Conservation (phyloP, 2,113 vertebrate genomes). For the Gymnocephalus cernua region DNA sequence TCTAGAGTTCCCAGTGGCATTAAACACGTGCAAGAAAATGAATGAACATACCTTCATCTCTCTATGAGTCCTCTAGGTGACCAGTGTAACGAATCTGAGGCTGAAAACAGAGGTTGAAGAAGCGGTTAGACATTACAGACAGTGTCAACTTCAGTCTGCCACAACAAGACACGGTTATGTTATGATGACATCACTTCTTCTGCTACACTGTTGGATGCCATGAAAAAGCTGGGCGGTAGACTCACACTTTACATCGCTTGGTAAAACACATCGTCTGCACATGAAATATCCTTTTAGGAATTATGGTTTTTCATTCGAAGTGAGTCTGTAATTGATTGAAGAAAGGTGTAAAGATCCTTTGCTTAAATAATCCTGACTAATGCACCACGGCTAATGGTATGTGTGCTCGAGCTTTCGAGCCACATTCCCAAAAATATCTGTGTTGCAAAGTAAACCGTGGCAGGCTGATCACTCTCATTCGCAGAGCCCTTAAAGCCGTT, state of each 20-base stretch:
- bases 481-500: conserved; percentile 66
- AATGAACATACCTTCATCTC: conserved; percentile 85
- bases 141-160: conserved; percentile 58
- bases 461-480: conserved; percentile 61
- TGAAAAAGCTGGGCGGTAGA: conserved; percentile 43
- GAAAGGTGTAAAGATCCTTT: background rate
- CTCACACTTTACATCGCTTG: conserved; percentile 33
- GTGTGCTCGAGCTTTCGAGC: conserved; percentile 15
- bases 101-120: conserved; percentile 69
- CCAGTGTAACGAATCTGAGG: conserved; percentile 69
- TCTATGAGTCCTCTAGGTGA: conserved; percentile 76
- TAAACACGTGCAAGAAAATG: conserved; percentile 15
- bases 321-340: background rate
- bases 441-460: conserved; percentile 64
- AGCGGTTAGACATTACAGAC: conserved; percentile 57
- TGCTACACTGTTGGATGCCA: conserved; percentile 57
- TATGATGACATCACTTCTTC: conserved; percentile 80
- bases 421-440: conserved; percentile 48
- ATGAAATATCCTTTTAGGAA: background rate
- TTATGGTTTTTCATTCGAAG: background rate
- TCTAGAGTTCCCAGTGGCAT: conserved; percentile 12
- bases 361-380: conserved; percentile 4
- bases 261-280: conserved; percentile 10
- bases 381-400: background rate
- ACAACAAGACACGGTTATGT: conserved; percentile 66